A percentile compares a stretch with the other conserved stretches of the same genome.
These are phyloP conservation scores for Dendrolimus pini DNA, from an alignment of 2,888 invertebrate genomes.

Conservation along the genomic window DNA sequence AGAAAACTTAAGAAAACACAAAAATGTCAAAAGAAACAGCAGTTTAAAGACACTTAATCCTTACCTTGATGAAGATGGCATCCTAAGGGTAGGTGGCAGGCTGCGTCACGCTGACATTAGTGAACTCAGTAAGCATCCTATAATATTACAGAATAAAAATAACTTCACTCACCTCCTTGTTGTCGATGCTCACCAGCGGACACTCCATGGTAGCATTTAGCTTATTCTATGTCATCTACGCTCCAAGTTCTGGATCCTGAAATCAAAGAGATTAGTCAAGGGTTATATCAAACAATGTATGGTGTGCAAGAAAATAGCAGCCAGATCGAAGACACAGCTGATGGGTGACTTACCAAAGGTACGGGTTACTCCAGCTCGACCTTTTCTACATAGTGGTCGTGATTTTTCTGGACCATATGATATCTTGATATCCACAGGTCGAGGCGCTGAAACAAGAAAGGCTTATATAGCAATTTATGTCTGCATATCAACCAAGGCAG, in stretches of 20 bases:
- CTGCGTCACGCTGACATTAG: constrained; percentile 10
- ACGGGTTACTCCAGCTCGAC: constrained; percentile 16
- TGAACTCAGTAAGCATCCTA: constrained; percentile 17
- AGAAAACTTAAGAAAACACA: not conserved
- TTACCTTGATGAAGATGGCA: constrained; percentile 12
- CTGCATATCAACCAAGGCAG: constrained; percentile 19
- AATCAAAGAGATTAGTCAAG: constrained; percentile 15
- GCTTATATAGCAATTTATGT: constrained; percentile 22
- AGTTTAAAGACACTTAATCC: constrained; percentile 8
- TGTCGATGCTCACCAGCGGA: constrained; percentile 14
- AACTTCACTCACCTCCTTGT: constrained; percentile 16
- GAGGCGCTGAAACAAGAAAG: constrained; percentile 17
- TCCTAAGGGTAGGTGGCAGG: constrained; percentile 20
- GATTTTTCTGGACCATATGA: constrained; percentile 22
- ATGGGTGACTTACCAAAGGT: constrained; percentile 22
- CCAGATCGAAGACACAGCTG: constrained; percentile 12
- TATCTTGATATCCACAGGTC: constrained; percentile 15
- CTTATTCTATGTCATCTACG: constrained; percentile 18
- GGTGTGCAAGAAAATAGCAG: constrained; percentile 15
- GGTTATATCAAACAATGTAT: constrained; percentile 14
- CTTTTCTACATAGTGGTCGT: constrained; percentile 18
- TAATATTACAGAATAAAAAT: constrained; percentile 17
- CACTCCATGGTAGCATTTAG: constrained; percentile 20
- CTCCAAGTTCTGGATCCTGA: constrained; percentile 21
- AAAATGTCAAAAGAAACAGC: constrained; percentile 1